Conservation (phyloP, 2,888 invertebrate species). For the Yponomeuta evonymella region DNA sequence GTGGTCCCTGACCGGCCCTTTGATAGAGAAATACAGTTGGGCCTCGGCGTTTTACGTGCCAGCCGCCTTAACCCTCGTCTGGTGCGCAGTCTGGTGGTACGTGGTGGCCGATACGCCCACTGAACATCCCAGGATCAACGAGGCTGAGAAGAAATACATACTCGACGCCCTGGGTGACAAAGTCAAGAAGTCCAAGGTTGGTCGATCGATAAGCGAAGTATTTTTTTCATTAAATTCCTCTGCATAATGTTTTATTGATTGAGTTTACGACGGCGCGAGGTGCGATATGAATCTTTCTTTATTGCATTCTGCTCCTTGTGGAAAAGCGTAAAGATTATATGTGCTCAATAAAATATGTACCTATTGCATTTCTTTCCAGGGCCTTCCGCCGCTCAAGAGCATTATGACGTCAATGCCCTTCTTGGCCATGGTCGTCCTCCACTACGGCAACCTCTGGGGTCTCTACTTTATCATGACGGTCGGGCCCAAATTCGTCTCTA, state of each 20-base stretch:
- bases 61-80: conserved; percentile 70
- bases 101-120: conserved; percentile 79
- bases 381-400: conserved; percentile 79
- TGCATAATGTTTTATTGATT: background rate
- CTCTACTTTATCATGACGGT: conserved; percentile 85
- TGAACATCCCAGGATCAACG: conserved; percentile 77
- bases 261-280: background rate
- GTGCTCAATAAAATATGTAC: conserved; percentile 17
- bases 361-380: conserved; percentile 54
- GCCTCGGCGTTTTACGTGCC: conserved; percentile 81
- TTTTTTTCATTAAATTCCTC: background rate
- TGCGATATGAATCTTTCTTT: background rate
- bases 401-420: conserved; percentile 82
- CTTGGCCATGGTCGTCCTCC: conserved; percentile 78
- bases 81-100: conserved; percentile 78
- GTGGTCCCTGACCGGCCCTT: conserved; percentile 80
- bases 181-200: conserved; percentile 73
- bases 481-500: conserved; percentile 84
- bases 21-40: conserved; percentile 80
- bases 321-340: background rate
- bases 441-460: conserved; percentile 87
- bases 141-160: conserved; percentile 79
- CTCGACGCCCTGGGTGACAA: conserved; percentile 75
- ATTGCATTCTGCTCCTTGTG: background rate
- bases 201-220: background rate